Base-by-base conservation (phyloP, 1,140 invertebrate genomes). In the Rhagoletis pomonella region DNA sequence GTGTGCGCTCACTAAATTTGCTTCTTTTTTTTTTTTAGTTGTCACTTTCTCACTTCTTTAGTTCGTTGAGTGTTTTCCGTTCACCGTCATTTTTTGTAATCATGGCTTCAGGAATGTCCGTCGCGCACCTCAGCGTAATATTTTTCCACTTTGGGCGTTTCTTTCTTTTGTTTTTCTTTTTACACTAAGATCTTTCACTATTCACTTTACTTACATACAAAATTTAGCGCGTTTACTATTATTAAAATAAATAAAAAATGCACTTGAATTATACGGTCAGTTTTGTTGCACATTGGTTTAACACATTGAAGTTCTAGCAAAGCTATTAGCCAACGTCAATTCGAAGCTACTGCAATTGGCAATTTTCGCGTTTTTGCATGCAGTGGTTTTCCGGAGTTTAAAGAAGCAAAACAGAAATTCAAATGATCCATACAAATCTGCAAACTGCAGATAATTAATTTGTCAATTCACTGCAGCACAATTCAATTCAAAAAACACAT, bases 91-190 rank as follows among this genome's bases (percentile, higher is more conserved):
- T 29, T 81, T 39, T 81, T 58, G 19, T 29, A 55, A 55, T 44
- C 10, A 73, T 73, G 10, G 42, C 69, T 14, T 2, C 19, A 58
- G 50, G 42, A 9, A 55, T 81, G 17, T 47, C 69, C 4, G 69
- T 29, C 29, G 29, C 29, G 29, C 29, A 7, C 9, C 17, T 73
- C 44, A 73, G 14, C 67, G 6, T 69, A 69, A 14, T 17, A 10
- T 77, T 50, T 50, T 29, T 42, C 69, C 69, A 44, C 69, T 77
- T 50, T 77, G 69, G 44, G 69, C 69, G 17, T 77, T 77, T 55
- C 50, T n/a, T 67, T 4, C 29, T 29, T 39, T 19, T 64, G 29
- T 29, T 17, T 62, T 62, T 14, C 4, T 62, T 62, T 62, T 5
- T 55, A 55, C 50, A 55, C 50, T n/a, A 47, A 73, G 4, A 14